Percentiles rank a stretch among this genome's conserved stretches.
Evolutionary conservation across 92 coral and sea anemone genomes (phyloP).

Genomic region (Palythoa caribaeorum): DNA sequence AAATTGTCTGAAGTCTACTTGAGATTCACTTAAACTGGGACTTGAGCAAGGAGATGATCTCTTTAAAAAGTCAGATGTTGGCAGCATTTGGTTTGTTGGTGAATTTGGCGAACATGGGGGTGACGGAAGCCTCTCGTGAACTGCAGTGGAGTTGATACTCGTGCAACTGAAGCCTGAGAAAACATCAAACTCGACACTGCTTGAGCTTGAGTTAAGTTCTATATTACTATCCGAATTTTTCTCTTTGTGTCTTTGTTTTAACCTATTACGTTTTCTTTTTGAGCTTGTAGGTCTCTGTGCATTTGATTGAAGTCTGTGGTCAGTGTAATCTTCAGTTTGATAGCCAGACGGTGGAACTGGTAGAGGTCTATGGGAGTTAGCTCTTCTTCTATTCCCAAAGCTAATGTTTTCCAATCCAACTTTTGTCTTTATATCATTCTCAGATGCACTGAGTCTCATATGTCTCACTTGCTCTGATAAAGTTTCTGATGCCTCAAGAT

Average conservation of each 20-base stretch:
- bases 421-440: slow-evolving; percentile 52
- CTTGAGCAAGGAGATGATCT: neutral
- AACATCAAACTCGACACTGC: slow-evolving; percentile 79
- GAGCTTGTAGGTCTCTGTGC: neutral
- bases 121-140: neutral
- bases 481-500: slow-evolving; percentile 22
- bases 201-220: slow-evolving; percentile 86
- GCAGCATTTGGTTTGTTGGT: neutral
- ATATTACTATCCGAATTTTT: slow-evolving; percentile 28
- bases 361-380: slow-evolving; percentile 65
- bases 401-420: slow-evolving; percentile 43
- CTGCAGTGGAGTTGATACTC: neutral
- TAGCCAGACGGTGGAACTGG: slow-evolving; percentile 74
- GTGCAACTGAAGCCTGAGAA: slow-evolving; percentile 10
- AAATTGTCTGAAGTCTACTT: neutral
- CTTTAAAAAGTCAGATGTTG: neutral
- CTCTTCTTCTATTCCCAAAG: slow-evolving; percentile 14
- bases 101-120: neutral
- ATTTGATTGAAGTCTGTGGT: slow-evolving; percentile 26
- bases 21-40: neutral
- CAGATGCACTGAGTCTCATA: slow-evolving; percentile 72
- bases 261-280: slow-evolving; percentile 18
- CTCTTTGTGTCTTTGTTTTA: slow-evolving; percentile 47
- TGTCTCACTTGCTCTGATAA: slow-evolving; percentile 46
- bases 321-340: slow-evolving; percentile 20